Evolutionary conservation across 1,140 invertebrate genomes (phyloP).

Genomic region (Calephelis nemesis): DNA sequence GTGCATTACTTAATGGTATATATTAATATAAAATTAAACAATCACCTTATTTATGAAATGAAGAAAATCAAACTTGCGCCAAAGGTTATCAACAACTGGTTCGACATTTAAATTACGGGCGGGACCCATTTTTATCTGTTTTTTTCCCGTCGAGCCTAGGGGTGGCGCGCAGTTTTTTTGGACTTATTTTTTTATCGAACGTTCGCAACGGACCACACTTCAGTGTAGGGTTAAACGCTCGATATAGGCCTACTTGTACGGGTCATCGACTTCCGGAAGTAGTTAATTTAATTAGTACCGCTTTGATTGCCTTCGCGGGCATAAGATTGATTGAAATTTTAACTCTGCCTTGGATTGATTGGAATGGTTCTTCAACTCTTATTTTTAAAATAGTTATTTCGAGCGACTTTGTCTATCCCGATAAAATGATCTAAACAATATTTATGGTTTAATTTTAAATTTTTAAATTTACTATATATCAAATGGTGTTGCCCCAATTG

Average conservation of each 20-base stretch:
- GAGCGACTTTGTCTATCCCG: no score
- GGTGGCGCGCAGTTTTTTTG: constrained; percentile 68
- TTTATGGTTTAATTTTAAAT: no score
- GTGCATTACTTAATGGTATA: no score
- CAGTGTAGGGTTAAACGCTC: constrained; percentile 60
- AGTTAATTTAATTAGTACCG: constrained; percentile 35
- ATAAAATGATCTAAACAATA: no score
- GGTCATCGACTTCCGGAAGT: constrained; percentile 38
- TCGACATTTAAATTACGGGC: constrained; percentile 75
- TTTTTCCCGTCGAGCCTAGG: constrained; percentile 70
- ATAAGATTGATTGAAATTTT: constrained; percentile 8
- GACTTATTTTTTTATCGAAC: constrained; percentile 72
- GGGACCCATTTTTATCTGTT: constrained; percentile 70
- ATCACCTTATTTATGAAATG: background rate
- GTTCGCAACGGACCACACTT: constrained; percentile 58
- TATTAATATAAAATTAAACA: background rate
- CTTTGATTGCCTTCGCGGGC: background rate
- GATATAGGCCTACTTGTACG: constrained; percentile 53
- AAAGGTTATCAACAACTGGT: constrained; percentile 62
- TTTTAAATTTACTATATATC: no score
- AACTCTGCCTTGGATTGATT: background rate
- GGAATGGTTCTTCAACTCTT: background rate
- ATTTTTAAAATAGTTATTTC: no score
- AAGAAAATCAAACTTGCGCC: constrained; percentile 36
- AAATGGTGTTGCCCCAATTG: no score